These are phyloP conservation scores for Perca flavescens DNA, from an alignment of 2,113 vertebrate species.

Conservation along the genomic window DNA sequence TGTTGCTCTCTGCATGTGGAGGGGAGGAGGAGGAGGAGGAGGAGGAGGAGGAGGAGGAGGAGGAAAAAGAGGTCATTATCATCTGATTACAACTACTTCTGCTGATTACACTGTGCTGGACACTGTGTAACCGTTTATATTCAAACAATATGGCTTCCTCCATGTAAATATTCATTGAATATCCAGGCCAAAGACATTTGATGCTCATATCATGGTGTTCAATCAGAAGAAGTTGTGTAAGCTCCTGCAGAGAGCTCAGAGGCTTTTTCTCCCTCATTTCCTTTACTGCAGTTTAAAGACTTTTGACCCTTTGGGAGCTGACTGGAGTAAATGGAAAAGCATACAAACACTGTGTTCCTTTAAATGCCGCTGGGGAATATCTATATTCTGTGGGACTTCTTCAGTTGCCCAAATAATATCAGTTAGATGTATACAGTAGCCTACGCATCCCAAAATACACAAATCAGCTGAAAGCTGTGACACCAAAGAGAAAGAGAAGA, in stretches of 20 bases:
- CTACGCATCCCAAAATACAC: background rate
- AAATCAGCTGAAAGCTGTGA: background rate
- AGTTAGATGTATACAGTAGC: background rate
- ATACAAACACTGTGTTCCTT: constrained; percentile 50
- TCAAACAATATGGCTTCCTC: background rate
- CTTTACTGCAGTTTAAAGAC: constrained; percentile 18
- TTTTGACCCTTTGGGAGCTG: constrained; percentile 49
- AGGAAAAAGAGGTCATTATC: constrained; percentile 61
- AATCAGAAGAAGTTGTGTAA: background rate
- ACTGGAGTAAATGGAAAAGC: constrained; percentile 65
- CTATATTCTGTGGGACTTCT: background rate
- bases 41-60: constrained; percentile 35
- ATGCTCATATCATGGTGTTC: constrained; percentile 19
- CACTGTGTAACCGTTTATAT: constrained; percentile 17
- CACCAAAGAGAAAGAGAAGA: background rate
- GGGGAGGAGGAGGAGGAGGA: constrained; percentile 2
- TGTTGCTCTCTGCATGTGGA: constrained; percentile 64
- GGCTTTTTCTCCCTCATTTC: constrained; percentile 28
- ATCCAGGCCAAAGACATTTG: background rate
- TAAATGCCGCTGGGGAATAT: constrained; percentile 15
- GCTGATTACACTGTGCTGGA: constrained; percentile 25
- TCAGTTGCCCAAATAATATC: background rate
- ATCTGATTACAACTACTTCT: constrained; percentile 61
- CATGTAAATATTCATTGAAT: constrained; percentile 4
- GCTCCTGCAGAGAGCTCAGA: constrained; percentile 1